Base-by-base conservation (phyloP, 1,140 invertebrate species). In the Drosophila kikkawai region DNA sequence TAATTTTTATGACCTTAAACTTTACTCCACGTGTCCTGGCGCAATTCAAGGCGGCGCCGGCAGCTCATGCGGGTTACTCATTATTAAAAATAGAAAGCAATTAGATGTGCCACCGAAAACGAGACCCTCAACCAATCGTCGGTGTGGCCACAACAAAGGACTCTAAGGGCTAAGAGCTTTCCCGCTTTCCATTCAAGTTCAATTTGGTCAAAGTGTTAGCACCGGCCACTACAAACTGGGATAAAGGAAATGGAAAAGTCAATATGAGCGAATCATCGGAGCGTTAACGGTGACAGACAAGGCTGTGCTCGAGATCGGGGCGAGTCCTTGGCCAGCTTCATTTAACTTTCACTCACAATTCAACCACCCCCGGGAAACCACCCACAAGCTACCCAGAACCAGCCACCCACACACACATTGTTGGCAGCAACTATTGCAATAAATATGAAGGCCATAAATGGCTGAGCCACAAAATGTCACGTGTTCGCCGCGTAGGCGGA, bases 1-100 rank as follows among this genome's bases (percentile, higher is more conserved):
- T 88, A 87, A 87, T 84, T 88, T 88, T 60, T 47, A 79, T 79
- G 80, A 67, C 83, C 83, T 88, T 78, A 77, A 80, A 71, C 80
- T 76, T 80, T 61, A 68, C 42, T 55, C 51, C 48, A 61, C 51
- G 53, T 50, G 39, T 69, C 42, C 65, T 48, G 66, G 36, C 51
- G 19, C 36, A 26, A 71, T 42, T 59, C 69, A 73, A 58, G 67
- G 67, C 47, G 48, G 39, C 45, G 63, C 32, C 44, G 64, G 29
- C 41, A 41, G 39, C 41, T 39, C 57, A 34, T 56, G 66, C 67
- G 47, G 32, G 36, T 48, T 50, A 34, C 50, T 64, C 50, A 58
- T 53, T 76, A 64, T 76, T 70, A 53, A 55, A 77, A 81, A 81
- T 73, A 65, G 77, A 81, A 68, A 65, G 73, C 82, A 85, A 85